Conservation (phyloP, 2,113 vertebrate genomes). For the Lepisosteus osseus region DNA sequence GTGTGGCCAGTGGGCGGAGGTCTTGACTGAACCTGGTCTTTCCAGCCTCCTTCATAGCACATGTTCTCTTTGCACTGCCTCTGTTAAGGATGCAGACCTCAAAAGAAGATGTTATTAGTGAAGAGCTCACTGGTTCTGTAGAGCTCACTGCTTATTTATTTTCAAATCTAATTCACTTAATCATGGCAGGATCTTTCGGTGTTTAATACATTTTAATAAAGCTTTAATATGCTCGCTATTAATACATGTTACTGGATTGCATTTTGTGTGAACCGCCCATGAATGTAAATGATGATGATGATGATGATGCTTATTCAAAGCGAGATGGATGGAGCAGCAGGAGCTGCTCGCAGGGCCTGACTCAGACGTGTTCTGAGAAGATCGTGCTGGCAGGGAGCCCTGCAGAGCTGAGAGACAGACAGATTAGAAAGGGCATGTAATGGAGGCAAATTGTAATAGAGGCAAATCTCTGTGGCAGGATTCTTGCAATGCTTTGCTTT, state of each 20-base stretch:
- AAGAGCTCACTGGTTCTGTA: too few relatives aligned
- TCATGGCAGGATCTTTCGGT: not conserved
- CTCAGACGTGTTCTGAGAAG: not conserved
- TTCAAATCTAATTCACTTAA: not conserved
- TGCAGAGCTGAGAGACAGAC: not conserved
- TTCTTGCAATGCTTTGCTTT: not conserved
- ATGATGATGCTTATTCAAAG: not conserved
- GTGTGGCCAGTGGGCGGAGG: too few relatives aligned
- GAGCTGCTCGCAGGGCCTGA: not conserved
- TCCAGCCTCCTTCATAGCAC: too few relatives aligned
- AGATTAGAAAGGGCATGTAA: not conserved
- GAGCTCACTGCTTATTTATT: too few relatives aligned
- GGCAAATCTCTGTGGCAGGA: constrained; percentile 1
- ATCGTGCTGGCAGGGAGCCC: not conserved
- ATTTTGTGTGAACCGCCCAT: not conserved
- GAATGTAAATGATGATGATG: not conserved
- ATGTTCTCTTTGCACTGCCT: too few relatives aligned
- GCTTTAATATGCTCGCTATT: too few relatives aligned
- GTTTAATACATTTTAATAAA: too few relatives aligned
- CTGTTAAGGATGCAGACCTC: too few relatives aligned
- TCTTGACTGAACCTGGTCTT: too few relatives aligned
- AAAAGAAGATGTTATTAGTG: too few relatives aligned
- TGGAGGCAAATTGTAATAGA: not conserved
- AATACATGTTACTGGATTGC: not conserved
- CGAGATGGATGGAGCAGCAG: not conserved